These are phyloP conservation scores for Oenanthe oenanthe DNA, from an alignment of 2,113 vertebrate genomes.

Conservation along the genomic window DNA sequence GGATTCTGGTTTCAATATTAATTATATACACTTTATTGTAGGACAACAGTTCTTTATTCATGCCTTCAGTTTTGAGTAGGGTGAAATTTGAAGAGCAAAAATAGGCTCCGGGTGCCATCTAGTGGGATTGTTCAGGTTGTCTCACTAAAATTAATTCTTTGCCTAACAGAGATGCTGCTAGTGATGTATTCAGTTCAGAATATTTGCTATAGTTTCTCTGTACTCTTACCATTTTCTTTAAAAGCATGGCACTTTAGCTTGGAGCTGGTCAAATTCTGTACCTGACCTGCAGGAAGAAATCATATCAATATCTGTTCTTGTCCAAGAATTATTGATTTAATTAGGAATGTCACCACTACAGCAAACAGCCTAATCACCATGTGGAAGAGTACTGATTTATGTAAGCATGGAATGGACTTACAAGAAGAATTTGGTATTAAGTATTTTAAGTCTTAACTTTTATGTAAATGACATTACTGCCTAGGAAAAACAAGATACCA, in stretches of 20 bases:
- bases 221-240: background rate
- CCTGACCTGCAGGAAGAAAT: background rate
- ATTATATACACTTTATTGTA: background rate
- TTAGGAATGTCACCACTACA: background rate
- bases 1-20: background rate
- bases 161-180: background rate
- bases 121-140: slow-evolving; percentile 48
- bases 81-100: background rate
- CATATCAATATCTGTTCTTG: background rate
- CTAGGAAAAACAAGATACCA: background rate
- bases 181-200: background rate
- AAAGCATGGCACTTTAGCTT: background rate
- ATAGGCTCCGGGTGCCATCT: slow-evolving; percentile 71
- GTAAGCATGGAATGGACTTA: background rate
- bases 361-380: background rate
- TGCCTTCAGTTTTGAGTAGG: background rate
- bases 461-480: background rate
- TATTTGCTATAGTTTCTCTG: background rate
- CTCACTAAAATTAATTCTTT: background rate
- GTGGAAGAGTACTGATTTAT: background rate
- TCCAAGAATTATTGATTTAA: background rate
- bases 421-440: background rate
- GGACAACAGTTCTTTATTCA: background rate
- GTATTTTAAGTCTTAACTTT: background rate
- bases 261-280: background rate